These are phyloP conservation scores for Sceloporus tristichus DNA, from an alignment of 2,113 vertebrate genomes.

Conservation along the genomic window DNA sequence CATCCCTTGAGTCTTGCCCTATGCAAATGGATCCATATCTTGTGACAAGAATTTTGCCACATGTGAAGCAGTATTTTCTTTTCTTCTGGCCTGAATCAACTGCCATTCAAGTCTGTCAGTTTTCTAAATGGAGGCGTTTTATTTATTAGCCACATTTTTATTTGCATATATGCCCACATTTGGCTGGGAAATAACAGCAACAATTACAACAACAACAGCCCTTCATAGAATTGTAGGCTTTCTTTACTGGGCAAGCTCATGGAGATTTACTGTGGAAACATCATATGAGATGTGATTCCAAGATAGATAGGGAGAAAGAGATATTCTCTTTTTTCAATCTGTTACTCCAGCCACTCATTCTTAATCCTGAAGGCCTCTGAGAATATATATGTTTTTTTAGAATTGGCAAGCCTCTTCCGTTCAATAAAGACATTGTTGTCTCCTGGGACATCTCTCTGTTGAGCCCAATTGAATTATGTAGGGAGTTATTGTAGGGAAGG, in stretches of 20 bases:
- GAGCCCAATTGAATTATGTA: slow-evolving; percentile 17
- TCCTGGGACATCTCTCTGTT: not conserved
- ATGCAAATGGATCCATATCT: not conserved
- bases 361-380: not conserved
- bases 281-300: not conserved
- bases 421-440: not conserved
- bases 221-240: not conserved
- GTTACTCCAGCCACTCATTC: not conserved
- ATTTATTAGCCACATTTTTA: not conserved
- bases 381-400: not conserved
- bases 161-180: not conserved
- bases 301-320: not conserved
- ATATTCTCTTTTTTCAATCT: not conserved
- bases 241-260: not conserved
- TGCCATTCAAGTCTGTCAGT: not conserved
- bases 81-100: not conserved
- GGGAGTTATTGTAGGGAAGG: slow-evolving; percentile 2
- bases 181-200: not conserved
- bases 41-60: not conserved
- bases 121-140: not conserved
- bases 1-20: not conserved
- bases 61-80: not conserved
- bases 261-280: not conserved
- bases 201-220: not conserved
- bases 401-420: not conserved